Conservation (phyloP, 2,888 invertebrate species). For the Conus canariensis region DNA sequence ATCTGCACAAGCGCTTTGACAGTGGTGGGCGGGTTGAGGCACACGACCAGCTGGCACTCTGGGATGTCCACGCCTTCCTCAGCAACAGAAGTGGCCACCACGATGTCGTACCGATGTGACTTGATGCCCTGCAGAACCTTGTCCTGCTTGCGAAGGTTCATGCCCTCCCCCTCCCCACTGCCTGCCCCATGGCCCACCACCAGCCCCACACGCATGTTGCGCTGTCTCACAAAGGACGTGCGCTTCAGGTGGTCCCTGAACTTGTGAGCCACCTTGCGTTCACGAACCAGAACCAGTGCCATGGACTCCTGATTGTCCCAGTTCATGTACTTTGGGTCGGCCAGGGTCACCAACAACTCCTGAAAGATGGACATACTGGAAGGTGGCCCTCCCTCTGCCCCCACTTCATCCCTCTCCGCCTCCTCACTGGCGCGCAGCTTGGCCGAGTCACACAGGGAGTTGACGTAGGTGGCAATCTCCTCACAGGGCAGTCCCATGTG, state of each 20-base stretch:
- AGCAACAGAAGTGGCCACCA: slow-evolving; percentile 74
- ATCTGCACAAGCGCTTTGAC: slow-evolving; percentile 74
- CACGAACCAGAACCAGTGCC: slow-evolving; percentile 70
- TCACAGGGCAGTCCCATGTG: slow-evolving; percentile 56
- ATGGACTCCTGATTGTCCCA: slow-evolving; percentile 57
- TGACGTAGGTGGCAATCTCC: slow-evolving; percentile 41
- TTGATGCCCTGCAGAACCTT: slow-evolving; percentile 61
- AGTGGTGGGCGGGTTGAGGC: slow-evolving; percentile 71
- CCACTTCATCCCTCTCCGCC: background rate
- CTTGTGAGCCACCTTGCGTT: slow-evolving; percentile 62
- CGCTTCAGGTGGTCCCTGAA: slow-evolving; percentile 57
- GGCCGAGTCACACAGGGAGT: slow-evolving; percentile 10
- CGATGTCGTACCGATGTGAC: slow-evolving; percentile 57
- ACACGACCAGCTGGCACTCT: slow-evolving; percentile 71
- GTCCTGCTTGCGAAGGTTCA: slow-evolving; percentile 71
- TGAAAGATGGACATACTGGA: slow-evolving; percentile 46
- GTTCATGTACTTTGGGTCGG: slow-evolving; percentile 51
- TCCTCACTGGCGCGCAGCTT: background rate
- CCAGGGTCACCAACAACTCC: slow-evolving; percentile 56
- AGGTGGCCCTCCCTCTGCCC: slow-evolving; percentile 16
- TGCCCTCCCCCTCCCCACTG: slow-evolving; percentile 63
- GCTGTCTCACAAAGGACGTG: slow-evolving; percentile 39
- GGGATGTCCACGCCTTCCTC: slow-evolving; percentile 75
- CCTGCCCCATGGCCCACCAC: slow-evolving; percentile 72
- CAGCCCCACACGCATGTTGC: slow-evolving; percentile 52